A percentile compares a stretch with the other conserved stretches of the same genome.
These are phyloP conservation scores for Laupala kohalensis DNA, from an alignment of 1,140 invertebrate species.

Conservation along the genomic window DNA sequence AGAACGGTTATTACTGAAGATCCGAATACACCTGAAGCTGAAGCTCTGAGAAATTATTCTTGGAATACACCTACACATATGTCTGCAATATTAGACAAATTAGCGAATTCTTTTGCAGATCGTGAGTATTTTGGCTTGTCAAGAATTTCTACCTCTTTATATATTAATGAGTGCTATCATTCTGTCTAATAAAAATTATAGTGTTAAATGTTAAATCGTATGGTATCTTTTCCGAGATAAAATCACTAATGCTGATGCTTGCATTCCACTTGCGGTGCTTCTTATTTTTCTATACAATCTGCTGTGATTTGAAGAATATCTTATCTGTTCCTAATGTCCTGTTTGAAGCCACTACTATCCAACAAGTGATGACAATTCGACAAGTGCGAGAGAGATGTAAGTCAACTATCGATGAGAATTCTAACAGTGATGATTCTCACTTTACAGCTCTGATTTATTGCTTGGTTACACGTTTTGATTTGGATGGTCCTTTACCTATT, in stretches of 20 bases:
- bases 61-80: constrained; percentile 16
- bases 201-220: no score
- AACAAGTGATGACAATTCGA: constrained; percentile 32
- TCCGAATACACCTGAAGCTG: constrained; percentile 27
- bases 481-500: constrained; percentile 27
- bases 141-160: no score
- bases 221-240: no score
- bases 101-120: constrained; percentile 21
- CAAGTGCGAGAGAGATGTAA: constrained; percentile 31
- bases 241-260: no score
- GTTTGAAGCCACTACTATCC: constrained; percentile 28
- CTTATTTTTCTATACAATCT: no score
- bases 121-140: constrained; percentile 21
- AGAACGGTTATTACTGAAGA: constrained; percentile 32
- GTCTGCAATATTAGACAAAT: constrained; percentile 18
- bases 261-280: no score
- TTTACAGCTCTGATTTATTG: constrained; percentile 34
- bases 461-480: constrained; percentile 32
- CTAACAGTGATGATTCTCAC: constrained; percentile 21
- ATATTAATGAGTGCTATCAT: no score
- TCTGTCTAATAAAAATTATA: no score
- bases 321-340: background rate
- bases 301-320: background rate
- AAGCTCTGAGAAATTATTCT: constrained; percentile 22
- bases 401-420: constrained; percentile 14